A percentile compares a stretch with the other conserved stretches of the same genome.
Evolutionary conservation across 2,888 invertebrate genomes (phyloP).

Genomic region (Autographa pulchrina): DNA sequence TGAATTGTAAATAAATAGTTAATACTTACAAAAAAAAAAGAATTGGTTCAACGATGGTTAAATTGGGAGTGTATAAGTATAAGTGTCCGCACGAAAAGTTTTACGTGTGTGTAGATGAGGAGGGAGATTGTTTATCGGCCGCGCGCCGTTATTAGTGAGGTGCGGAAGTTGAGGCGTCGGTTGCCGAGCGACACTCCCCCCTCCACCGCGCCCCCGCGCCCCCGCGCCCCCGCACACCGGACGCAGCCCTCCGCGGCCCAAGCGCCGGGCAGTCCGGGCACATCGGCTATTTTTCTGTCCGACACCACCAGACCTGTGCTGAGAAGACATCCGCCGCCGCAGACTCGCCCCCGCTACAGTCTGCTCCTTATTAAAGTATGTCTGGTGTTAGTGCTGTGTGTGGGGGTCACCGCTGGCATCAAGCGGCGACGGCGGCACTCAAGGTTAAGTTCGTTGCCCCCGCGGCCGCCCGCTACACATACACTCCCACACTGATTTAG

Average conservation of each 20-base stretch:
- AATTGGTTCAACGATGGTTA: background rate
- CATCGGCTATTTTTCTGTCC: too few relatives aligned
- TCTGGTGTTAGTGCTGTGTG: too few relatives aligned
- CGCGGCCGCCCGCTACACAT: conserved; percentile 1
- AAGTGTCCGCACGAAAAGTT: conserved; percentile 12
- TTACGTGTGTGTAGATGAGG: background rate
- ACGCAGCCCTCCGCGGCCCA: too few relatives aligned
- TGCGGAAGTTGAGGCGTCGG: conserved; percentile 71
- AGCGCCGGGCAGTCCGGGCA: background rate
- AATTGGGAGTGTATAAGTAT: background rate
- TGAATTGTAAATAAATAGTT: too few relatives aligned
- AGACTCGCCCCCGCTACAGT: too few relatives aligned
- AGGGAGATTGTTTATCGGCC: conserved; percentile 12
- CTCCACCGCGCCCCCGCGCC: conserved; percentile 28
- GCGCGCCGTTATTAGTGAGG: conserved; percentile 18
- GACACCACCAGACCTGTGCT: too few relatives aligned
- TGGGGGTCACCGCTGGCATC: background rate
- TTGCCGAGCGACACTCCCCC: conserved; percentile 62
- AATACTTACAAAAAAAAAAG: too few relatives aligned
- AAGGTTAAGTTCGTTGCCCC: conserved; percentile 78
- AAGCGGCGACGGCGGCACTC: conserved; percentile 48
- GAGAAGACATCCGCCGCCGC: too few relatives aligned
- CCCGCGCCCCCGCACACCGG: conserved; percentile 29
- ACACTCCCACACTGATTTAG: background rate
- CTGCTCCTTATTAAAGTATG: too few relatives aligned